Conservation (phyloP, 2,797 vertebrate genomes). For the Cyclopterus lumpus region DNA sequence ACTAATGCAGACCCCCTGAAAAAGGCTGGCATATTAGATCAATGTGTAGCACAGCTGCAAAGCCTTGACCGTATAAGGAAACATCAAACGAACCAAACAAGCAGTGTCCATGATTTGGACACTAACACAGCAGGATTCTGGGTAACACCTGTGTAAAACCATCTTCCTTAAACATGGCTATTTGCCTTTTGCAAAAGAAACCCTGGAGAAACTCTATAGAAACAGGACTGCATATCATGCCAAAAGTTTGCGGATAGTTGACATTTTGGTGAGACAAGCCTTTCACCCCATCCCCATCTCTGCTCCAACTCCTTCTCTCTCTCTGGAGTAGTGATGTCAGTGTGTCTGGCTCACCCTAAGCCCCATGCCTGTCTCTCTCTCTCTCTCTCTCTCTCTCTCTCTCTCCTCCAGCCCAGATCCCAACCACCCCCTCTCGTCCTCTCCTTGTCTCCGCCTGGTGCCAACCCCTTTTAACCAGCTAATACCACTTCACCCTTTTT, state of each 20-base stretch:
- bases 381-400: not conserved
- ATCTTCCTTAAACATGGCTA: not conserved
- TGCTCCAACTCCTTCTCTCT: slow-evolving; percentile 10
- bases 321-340: slow-evolving; percentile 27
- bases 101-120: not conserved
- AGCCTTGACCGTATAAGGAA: not conserved
- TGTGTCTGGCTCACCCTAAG: slow-evolving; percentile 41
- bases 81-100: too few species aligned
- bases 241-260: slow-evolving; percentile 8
- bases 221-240: not conserved
- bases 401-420: slow-evolving; percentile 59
- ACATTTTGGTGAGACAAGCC: slow-evolving; percentile 20
- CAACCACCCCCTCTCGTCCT: slow-evolving; percentile 33
- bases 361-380: slow-evolving; percentile 8
- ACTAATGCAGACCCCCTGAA: not conserved
- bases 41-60: not conserved
- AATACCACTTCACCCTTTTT: slow-evolving; percentile 78
- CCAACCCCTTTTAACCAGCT: slow-evolving; percentile 69
- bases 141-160: not conserved
- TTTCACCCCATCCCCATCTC: not conserved
- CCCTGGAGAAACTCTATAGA: not conserved
- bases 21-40: not conserved
- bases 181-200: not conserved
- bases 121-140: not conserved
- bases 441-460: slow-evolving; percentile 38